A percentile compares a stretch with the other conserved stretches of the same genome.
Conservation (phyloP, 1,140 invertebrate genomes). For the Drosophila kanapiae region DNA sequence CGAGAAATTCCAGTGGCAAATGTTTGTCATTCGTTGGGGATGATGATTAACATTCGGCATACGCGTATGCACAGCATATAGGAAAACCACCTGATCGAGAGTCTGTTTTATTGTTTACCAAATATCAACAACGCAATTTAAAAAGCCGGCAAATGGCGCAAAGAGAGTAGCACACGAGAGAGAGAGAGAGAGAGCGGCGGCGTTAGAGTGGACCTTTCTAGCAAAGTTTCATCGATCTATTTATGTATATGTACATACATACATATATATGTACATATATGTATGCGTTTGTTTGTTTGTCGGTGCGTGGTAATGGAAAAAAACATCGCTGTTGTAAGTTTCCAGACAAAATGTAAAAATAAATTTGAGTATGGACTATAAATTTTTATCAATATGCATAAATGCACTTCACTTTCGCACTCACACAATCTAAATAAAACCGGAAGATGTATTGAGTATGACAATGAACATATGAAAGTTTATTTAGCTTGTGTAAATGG, state of each 20-base stretch:
- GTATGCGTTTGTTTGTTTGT: background rate
- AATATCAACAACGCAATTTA: constrained; percentile 71
- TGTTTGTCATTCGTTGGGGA: constrained; percentile 6
- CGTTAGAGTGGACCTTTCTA: constrained; percentile 57
- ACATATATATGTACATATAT: background rate
- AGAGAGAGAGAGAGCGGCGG: constrained; percentile 15
- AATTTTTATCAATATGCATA: constrained; percentile 24
- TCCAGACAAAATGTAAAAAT: constrained; percentile 29
- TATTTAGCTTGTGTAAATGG: constrained; percentile 21
- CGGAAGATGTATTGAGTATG: constrained; percentile 23
- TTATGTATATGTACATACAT: background rate
- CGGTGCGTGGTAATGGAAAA: constrained; percentile 19
- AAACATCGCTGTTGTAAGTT: constrained; percentile 28
- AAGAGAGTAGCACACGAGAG: constrained; percentile 19
- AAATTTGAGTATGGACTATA: too few species aligned
- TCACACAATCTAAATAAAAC: constrained; percentile 14
- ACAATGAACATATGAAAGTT: background rate
- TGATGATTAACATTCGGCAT: constrained; percentile 56
- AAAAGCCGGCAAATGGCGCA: constrained; percentile 63
- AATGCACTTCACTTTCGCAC: constrained; percentile 16
- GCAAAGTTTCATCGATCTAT: constrained; percentile 12
- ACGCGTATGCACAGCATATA: constrained; percentile 6
- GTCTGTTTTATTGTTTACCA: constrained; percentile 68
- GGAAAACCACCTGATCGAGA: constrained; percentile 63
- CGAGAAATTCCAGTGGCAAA: constrained; percentile 22